Evolutionary conservation across 2,113 vertebrate species (phyloP).

Genomic region (Cnemophilus loriae): DNA sequence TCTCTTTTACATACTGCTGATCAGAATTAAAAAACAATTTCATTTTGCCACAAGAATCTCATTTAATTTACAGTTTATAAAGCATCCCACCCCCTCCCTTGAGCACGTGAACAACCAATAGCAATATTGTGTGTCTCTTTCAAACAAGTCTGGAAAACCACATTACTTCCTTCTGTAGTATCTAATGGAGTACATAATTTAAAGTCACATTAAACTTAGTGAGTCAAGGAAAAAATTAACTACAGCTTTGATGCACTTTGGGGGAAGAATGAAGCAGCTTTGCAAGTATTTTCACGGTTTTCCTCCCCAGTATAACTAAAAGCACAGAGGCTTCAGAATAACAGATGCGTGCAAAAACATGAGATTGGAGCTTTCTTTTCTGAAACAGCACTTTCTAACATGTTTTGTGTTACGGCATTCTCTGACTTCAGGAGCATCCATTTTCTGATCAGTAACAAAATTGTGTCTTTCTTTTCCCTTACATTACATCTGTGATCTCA

Average conservation of each 20-base stretch:
- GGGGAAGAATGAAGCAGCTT: background rate
- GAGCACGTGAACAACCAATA: background rate
- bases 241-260: background rate
- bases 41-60: background rate
- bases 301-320: background rate
- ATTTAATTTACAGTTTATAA: background rate
- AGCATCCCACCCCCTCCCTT: background rate
- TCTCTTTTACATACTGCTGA: background rate
- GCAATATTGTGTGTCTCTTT: background rate
- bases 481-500: background rate
- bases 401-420: background rate
- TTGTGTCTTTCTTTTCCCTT: background rate
- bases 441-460: background rate
- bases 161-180: background rate
- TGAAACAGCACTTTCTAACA: background rate
- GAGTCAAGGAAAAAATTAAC: background rate
- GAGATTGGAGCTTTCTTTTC: background rate
- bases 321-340: background rate
- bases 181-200: background rate
- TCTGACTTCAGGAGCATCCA: background rate
- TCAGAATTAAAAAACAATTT: background rate
- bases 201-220: background rate
- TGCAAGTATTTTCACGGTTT: background rate
- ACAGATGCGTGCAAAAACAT: rapidly evolving
- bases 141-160: background rate